phyloP scores from a whole-genome alignment of 2,888 invertebrate genomes.

The Elmis aenea region DNA sequence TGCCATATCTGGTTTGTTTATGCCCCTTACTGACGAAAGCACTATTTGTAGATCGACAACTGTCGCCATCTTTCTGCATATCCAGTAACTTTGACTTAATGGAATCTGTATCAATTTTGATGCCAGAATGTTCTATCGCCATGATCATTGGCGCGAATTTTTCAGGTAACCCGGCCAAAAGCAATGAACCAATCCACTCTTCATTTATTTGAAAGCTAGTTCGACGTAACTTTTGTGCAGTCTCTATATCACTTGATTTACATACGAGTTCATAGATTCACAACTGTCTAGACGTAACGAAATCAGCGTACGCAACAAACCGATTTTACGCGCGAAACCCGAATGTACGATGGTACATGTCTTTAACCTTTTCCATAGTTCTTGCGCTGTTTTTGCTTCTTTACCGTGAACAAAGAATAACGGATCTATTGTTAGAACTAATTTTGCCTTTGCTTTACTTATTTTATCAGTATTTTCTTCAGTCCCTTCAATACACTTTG shows the following conservation, averaged over 20 bases:
- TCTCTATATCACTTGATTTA: slow-evolving; percentile 26
- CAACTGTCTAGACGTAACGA: slow-evolving; percentile 28
- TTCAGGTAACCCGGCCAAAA: slow-evolving; percentile 1
- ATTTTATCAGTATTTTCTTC: no score
- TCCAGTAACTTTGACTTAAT: slow-evolving; percentile 17
- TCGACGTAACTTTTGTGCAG: not conserved
- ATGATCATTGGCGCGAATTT: not conserved
- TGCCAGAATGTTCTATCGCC: slow-evolving; percentile 11
- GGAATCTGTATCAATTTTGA: slow-evolving; percentile 10
- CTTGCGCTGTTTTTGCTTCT: slow-evolving; percentile 11
- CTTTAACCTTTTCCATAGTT: slow-evolving; percentile 26
- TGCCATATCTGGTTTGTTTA: slow-evolving; percentile 2
- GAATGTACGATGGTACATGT: slow-evolving; percentile 28
- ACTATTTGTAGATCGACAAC: not conserved
- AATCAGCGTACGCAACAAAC: slow-evolving; percentile 27
- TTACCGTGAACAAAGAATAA: slow-evolving; percentile 27
- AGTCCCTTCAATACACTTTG: slow-evolving; percentile 14
- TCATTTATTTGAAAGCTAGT: slow-evolving; percentile 1
- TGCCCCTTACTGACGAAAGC: slow-evolving; percentile 4
- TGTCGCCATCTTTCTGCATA: slow-evolving; percentile 7
- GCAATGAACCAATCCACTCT: slow-evolving; percentile 1
- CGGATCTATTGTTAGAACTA: slow-evolving; percentile 30
- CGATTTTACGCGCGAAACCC: slow-evolving; percentile 30
- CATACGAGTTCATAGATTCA: slow-evolving; percentile 27
- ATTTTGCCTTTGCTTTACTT: slow-evolving; percentile 25